Conservation (phyloP, 2,113 vertebrate genomes). For the Ramphastos sulfuratus region DNA sequence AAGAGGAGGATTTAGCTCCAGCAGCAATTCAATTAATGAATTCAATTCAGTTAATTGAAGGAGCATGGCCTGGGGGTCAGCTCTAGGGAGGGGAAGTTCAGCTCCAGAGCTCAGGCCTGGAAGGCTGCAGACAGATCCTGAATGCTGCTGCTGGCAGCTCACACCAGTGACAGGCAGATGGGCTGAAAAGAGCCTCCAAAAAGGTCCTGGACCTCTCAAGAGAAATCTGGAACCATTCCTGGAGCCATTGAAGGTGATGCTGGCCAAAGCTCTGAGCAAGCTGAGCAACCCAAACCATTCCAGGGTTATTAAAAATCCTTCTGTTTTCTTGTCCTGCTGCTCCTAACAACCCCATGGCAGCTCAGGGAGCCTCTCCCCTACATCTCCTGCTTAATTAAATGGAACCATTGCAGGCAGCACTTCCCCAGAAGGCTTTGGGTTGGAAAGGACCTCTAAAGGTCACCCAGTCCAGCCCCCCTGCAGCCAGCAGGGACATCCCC, state of each 20-base stretch:
- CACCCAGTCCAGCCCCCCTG: no score
- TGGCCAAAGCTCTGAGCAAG: no score
- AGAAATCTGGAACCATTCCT: no score
- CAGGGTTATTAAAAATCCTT: neutral
- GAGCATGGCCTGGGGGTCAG: neutral
- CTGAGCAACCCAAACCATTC: no score
- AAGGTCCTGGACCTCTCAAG: neutral
- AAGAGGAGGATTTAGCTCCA: neutral
- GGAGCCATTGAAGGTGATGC: no score
- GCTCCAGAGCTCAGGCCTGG: neutral
- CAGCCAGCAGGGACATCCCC: no score
- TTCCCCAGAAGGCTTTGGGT: neutral
- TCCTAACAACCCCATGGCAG: slow-evolving; percentile 31
- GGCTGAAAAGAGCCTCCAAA: neutral
- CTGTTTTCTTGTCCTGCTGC: slow-evolving; percentile 34
- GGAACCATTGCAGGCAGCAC: neutral
- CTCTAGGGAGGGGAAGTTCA: neutral
- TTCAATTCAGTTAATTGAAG: neutral
- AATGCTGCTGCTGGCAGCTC: neutral
- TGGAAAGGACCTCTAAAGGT: no score
- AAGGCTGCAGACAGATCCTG: neutral
- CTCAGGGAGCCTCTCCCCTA: slow-evolving; percentile 1
- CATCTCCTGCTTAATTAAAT: slow-evolving; percentile 26
- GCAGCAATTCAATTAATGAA: neutral
- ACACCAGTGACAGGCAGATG: neutral